Percentiles rank a stretch among this genome's conserved stretches.
Evolutionary conservation across 2,797 vertebrate genomes (phyloP).

Genomic region (Pangasius krempfi): DNA sequence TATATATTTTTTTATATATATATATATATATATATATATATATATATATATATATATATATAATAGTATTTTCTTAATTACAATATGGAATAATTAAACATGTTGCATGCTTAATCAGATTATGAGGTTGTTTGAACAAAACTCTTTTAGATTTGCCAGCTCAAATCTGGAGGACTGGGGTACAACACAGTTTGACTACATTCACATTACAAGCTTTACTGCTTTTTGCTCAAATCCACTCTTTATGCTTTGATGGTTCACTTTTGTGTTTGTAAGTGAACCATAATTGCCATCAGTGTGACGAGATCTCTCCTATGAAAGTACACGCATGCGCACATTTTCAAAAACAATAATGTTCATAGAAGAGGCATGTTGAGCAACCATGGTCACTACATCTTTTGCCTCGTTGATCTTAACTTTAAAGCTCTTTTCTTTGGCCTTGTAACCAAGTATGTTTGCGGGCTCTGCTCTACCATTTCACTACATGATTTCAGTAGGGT

Average conservation of each 20-base stretch:
- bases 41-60: no score
- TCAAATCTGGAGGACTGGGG: slow-evolving; percentile 19
- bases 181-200: slow-evolving; percentile 27
- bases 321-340: slow-evolving; percentile 4
- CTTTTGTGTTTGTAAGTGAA: slow-evolving; percentile 17
- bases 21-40: no score
- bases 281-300: slow-evolving; percentile 13
- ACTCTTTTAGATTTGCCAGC: neutral
- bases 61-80: no score
- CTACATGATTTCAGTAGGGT: neutral
- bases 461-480: neutral
- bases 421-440: slow-evolving; percentile 11
- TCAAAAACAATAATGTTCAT: neutral
- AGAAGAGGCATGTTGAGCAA: slow-evolving; percentile 18
- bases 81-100: neutral
- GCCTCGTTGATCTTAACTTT: slow-evolving; percentile 4
- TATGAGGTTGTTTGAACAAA: neutral
- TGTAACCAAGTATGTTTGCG: slow-evolving; percentile 9
- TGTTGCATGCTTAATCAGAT: neutral
- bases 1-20: no score
- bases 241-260: slow-evolving; percentile 20
- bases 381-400: neutral
- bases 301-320: neutral
- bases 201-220: slow-evolving; percentile 18
- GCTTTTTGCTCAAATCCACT: neutral